Conservation (phyloP, 2,888 invertebrate genomes). For the Pammene fasciana region DNA sequence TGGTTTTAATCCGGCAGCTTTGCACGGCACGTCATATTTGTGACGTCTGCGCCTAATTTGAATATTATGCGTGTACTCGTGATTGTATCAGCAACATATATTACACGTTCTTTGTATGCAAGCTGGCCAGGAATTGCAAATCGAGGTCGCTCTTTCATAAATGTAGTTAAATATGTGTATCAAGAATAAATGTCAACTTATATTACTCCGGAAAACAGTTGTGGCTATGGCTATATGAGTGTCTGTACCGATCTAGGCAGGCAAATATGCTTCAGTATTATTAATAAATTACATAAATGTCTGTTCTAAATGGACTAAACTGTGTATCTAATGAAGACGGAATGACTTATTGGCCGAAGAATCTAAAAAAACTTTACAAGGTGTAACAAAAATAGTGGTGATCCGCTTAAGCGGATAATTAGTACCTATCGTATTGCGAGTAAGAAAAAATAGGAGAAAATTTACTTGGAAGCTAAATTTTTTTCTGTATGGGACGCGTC, state of each 20-base stretch:
- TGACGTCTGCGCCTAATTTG: slow-evolving; percentile 19
- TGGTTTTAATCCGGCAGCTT: neutral
- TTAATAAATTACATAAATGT: too few species aligned
- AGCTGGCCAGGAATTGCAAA: slow-evolving; percentile 13
- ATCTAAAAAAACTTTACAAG: too few species aligned
- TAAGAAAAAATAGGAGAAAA: too few species aligned
- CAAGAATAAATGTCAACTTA: slow-evolving; percentile 1
- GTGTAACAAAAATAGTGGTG: too few species aligned
- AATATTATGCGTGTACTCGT: slow-evolving; percentile 7
- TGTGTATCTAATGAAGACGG: too few species aligned
- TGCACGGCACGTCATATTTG: neutral
- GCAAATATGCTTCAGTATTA: neutral
- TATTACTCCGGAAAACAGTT: neutral
- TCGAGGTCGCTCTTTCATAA: slow-evolving; percentile 26
- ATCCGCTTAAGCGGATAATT: too few species aligned
- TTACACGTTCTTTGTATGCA: slow-evolving; percentile 17
- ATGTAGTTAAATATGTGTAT: slow-evolving; percentile 9
- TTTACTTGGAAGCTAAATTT: too few species aligned
- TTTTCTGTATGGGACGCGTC: too few species aligned
- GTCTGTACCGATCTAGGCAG: too few species aligned
- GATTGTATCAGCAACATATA: slow-evolving; percentile 18
- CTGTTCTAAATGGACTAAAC: too few species aligned
- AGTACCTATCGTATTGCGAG: too few species aligned
- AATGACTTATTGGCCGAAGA: too few species aligned
- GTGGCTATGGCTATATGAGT: neutral